Base-by-base conservation (phyloP, 1,140 invertebrate genomes). In the Scylla paramamosain region DNA sequence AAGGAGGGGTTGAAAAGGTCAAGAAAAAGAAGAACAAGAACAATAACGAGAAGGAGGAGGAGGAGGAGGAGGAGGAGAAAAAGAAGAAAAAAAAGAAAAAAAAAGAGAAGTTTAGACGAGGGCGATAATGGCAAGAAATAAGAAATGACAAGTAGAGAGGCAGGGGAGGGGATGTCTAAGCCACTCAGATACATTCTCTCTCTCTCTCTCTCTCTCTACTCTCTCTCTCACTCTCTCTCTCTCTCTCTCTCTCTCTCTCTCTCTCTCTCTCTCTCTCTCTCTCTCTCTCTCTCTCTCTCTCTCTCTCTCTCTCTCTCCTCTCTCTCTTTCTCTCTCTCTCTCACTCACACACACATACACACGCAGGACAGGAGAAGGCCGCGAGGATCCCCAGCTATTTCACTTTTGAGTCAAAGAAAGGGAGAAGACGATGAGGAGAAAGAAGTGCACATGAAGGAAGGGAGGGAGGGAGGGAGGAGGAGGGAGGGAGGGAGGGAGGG, bases 161-260 rank as follows among this genome's bases (percentile, higher is more conserved):
- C 25, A n/a, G n/a, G 67, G 67, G 25, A 77, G 67, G 10, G 25
- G n/a, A 77, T 77, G 67, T 25, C 10, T 67, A 16, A 48, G 46
- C 46, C 46, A 48, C 46, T 48, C 46, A 48, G 14, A 67, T 67
- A 20, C 59, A 67, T 25, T 14, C 20, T 67, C 86, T 45, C 39
- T 87, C 39, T 87, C 86, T 87, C 86, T 87, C 86, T 87, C 86
- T 87, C 86, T 87, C 86, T 87, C 86, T 87, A n/a, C 46, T 48
- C 46, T 59, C 52, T 59, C 52, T 59, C 52, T 59, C 52, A 4
- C 52, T 59, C 52, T 59, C 52, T 59, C 52, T 59, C 52, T 59
- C 84, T 86, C 84, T 86, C 84, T 86, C 84, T 86, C 84, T 86
- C 84, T 86, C 84, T 86, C 84, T 86, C 84, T 86, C 84, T 86